Base-by-base conservation (phyloP, 2,888 invertebrate species). In the Melanostoma scalare region DNA sequence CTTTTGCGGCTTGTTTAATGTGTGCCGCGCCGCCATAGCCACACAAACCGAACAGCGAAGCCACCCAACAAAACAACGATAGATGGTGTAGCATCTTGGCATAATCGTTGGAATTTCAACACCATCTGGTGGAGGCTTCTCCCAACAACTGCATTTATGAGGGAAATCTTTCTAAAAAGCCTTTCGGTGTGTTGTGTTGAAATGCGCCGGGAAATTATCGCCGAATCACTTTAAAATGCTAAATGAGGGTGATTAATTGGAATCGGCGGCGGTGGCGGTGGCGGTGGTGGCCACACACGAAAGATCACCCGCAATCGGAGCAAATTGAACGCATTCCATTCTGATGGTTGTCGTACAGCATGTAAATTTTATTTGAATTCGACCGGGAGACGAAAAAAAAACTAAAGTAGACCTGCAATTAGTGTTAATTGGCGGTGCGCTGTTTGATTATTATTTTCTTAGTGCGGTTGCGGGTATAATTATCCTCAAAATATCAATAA, bases 191-290 rank as follows among this genome's bases (percentile, higher is more conserved):
- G 4, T 53, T 4, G 8, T 31, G 63, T 36, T 42, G 36, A 31
- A 30, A 6, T 38, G 60, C 8, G 56, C 38, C 6, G 63, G 44
- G 53, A 78, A 84, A 74, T 84, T 73, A 84, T 84, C 79, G 48
- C 67, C 65, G 84, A 79, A 84, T 79, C 84, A 79, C 60, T 84
- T 74, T 44, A 44, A 63, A 67, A 52, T 61, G 55, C 60, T 74
- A 79, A 84, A 84, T 67, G 84, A 74, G 74, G 44, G 79, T 84
- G 84, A 84, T 84, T 79, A 79, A 84, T 84, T 84, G 84, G 74
- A 79, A 79, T 84, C 75, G 84, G 31, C 38, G 76, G 53, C 52
- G 63, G 35, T 38, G 46, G 40, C 20, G 30, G 6, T 52, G 36
- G 30, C 44, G 58, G 53, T 40, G 44, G 36, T 44, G 72, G 63